A percentile compares a stretch with the other conserved stretches of the same genome.
phyloP scores from a whole-genome alignment of 1,140 invertebrate species.

The Pomacea maculata region DNA sequence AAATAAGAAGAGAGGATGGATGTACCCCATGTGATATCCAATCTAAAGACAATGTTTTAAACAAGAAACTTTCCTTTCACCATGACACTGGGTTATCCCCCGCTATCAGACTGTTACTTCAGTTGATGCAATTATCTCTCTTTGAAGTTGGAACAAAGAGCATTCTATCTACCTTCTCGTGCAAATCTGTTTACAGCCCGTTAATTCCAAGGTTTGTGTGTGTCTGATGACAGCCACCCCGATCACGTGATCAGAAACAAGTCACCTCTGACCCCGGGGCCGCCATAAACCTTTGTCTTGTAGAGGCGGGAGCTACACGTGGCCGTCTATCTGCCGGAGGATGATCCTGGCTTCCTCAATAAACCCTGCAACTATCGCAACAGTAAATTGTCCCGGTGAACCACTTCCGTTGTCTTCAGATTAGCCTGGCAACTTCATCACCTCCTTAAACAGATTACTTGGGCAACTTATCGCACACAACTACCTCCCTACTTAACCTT shows the following conservation, averaged over 20 bases:
- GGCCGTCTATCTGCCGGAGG: too few relatives aligned
- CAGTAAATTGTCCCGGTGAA: neutral
- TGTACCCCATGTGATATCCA: neutral
- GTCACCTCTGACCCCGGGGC: too few relatives aligned
- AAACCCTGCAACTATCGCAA: neutral
- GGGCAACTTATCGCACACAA: conserved; percentile 70
- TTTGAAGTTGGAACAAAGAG: neutral
- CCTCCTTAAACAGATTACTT: conserved; percentile 69
- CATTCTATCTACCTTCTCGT: too few relatives aligned
- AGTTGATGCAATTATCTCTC: neutral
- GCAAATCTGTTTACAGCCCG: too few relatives aligned
- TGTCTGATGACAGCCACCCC: too few relatives aligned
- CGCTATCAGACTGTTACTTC: neutral
- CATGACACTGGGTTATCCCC: neutral
- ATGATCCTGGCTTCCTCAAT: neutral
- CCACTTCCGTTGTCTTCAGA: conserved; percentile 3
- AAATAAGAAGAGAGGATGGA: neutral
- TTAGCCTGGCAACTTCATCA: conserved; percentile 12
- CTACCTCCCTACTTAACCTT: conserved; percentile 72
- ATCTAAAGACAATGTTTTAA: neutral
- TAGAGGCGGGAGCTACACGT: too few relatives aligned
- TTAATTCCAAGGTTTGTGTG: too few relatives aligned
- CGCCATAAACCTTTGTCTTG: too few relatives aligned
- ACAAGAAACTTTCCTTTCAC: neutral
- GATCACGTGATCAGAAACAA: too few relatives aligned